Base-by-base conservation (phyloP, 2,888 invertebrate genomes). In the Saturnia pavonia region DNA sequence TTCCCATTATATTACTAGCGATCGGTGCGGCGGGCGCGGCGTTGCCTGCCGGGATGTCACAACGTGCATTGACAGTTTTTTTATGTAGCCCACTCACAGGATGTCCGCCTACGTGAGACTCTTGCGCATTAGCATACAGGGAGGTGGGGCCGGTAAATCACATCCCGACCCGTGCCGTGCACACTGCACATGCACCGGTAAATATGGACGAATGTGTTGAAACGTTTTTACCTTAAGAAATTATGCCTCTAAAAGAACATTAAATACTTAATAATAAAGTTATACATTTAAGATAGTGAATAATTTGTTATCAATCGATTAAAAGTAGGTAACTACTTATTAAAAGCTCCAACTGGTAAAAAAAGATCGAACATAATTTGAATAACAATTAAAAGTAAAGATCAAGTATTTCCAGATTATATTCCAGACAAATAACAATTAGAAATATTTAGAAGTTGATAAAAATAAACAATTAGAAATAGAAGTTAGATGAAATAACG, bases 41-140 rank as follows among this genome's bases (percentile, higher is more conserved):
- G 77, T 83, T 80, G 79, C 82, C 74, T 79, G 78, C 78, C 77
- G 78, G 74, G 80, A 78, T 86, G 87, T 88, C 86, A 87, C 84
- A 88, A 87, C 84, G 87, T 73, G 77, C 80, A 87, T 87, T 87
- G 86, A 85, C 86, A 83, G n/a, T 81, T 86, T 85, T 87, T 87
- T 85, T 85, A 74, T 74, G 74, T 79, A 67, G 57, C 88, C 85
- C 87, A 87, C 84, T 82, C 86, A 82, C 90, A 90, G 90, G 90
- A 90, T 88, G 88, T 82, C 82, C 87, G 89, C 89, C 90, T 86
- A 90, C 90, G 87, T 85, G 82, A 80, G 82, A 89, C 88, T 82
- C 74, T 69, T 66, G 73, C 76, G 80, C 82, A 90, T 89, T 89
- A 86, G 81, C 89, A 90, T 90, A 88, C 76, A 76, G 77, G 76